Evolutionary conservation across 2,888 invertebrate species (phyloP), one percentile per base, ranked within the genome.

Genomic region (Ariolimax columbianus): DNA sequence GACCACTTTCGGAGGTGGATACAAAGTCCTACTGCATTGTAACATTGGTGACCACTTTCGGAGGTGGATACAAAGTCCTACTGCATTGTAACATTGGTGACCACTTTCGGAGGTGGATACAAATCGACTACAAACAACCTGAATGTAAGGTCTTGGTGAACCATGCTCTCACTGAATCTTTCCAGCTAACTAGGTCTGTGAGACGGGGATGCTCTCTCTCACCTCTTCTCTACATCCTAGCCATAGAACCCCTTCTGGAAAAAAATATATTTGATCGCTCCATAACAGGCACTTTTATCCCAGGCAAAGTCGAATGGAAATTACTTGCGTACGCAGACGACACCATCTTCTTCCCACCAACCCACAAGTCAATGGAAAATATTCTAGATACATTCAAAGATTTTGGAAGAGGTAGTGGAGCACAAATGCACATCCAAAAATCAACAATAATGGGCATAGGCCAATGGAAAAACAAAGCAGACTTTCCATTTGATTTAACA

Each of bases 281-380:
- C 40, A 55, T 78, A 4, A 38, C 23, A n/a, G 78, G 78, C 11
- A 78, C 78, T 2, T 38, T 36, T 38, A n/a, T 78, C 2, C 78
- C 59, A 30, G 78, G 36, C 14, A 23, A 0, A 30, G 78, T 38
- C 36, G 33, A 47, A 36, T 0, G n/a, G 26, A 78, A 78, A 26
- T 6, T 55, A 19, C 59, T 40, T 4, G 78, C 78, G 0, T 63
- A 78, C n/a, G 78, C 78, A 17, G 78, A 78, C 33, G 40, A 78
- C 26, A 78, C 78, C 3, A 11, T 51, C 4, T 78, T 78, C 63
- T 59, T 59, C 19, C 78, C 78, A 23, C 1, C 59, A 33, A 78
- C 11, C 17, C 0, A 23, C 26, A 59, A 23, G 1, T 78, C 78
- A 14, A 78, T 78, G 11, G 23, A 23, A 7, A 78, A 78, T 3